Percentiles rank a stretch among this genome's conserved stretches.
Conservation (phyloP, 1,140 invertebrate genomes). For the Acromyrmex charruanus region DNA sequence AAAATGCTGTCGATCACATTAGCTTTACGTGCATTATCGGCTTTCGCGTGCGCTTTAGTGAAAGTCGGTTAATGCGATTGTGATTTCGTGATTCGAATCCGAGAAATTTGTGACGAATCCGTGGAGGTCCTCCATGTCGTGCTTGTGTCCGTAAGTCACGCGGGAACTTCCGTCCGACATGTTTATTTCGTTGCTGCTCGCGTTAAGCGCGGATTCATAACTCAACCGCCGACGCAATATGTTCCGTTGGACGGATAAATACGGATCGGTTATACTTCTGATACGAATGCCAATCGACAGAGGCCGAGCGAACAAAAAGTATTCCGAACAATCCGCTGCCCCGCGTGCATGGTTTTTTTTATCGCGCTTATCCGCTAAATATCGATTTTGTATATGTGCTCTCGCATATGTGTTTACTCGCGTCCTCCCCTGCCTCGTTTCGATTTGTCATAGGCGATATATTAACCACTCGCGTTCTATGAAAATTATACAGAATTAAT, state of each 20-base stretch:
- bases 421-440: background rate
- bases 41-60: background rate
- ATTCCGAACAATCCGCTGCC: conserved; percentile 11
- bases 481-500: conserved; percentile 42
- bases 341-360: conserved; percentile 17
- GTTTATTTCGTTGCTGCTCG: conserved; percentile 51
- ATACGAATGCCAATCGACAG: conserved; percentile 5
- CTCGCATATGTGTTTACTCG: conserved; percentile 28
- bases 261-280: conserved; percentile 48
- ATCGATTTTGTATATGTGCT: conserved; percentile 23
- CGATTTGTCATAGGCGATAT: conserved; percentile 39
- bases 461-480: conserved; percentile 10
- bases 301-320: conserved; percentile 33
- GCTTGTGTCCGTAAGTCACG: conserved; percentile 45
- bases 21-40: background rate
- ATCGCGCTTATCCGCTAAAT: conserved; percentile 38
- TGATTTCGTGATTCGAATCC: conserved; percentile 13
- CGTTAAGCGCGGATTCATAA: conserved; percentile 60
- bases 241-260: conserved; percentile 58
- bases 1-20: conserved; percentile 13
- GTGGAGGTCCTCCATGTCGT: conserved; percentile 12
- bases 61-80: background rate
- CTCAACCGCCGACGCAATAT: conserved; percentile 54
- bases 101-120: conserved; percentile 21
- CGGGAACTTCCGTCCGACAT: conserved; percentile 50